A percentile compares a stretch with the other conserved stretches of the same genome.
These are phyloP conservation scores for Cynaeus angustus DNA, from an alignment of 2,888 invertebrate species.

Conservation along the genomic window DNA sequence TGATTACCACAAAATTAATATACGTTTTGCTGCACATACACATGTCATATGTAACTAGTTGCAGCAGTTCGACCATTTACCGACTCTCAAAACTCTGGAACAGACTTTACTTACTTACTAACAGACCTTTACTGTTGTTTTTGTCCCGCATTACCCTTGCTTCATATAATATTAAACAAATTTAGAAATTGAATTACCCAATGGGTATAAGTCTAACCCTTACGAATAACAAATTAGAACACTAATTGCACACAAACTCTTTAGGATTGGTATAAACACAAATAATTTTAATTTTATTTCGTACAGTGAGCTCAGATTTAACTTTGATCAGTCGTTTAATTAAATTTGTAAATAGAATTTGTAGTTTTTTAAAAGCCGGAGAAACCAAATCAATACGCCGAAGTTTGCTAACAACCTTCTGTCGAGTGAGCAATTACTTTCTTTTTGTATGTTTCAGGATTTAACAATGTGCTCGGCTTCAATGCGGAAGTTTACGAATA, in stretches of 20 bases:
- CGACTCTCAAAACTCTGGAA: not conserved
- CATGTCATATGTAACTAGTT: not conserved
- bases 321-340: not conserved
- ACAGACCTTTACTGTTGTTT: not conserved
- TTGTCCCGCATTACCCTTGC: not conserved
- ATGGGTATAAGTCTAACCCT: conserved; percentile 1
- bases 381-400: conserved; percentile 10
- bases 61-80: not conserved
- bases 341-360: not conserved
- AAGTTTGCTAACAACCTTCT: conserved; percentile 26
- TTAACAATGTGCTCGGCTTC: conserved; percentile 15
- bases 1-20: not conserved
- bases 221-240: conserved; percentile 27
- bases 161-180: conserved; percentile 31
- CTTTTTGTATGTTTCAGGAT: conserved; percentile 26
- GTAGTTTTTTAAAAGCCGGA: not conserved
- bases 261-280: not conserved
- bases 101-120: no score
- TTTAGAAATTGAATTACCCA: conserved; percentile 30
- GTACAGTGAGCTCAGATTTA: not conserved
- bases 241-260: conserved; percentile 11
- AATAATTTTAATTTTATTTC: not conserved
- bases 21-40: not conserved
- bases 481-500: conserved; percentile 18
- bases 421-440: conserved; percentile 27